These are phyloP conservation scores for Helobdella robusta DNA, from an alignment of 2,888 invertebrate species.

Conservation along the genomic window DNA sequence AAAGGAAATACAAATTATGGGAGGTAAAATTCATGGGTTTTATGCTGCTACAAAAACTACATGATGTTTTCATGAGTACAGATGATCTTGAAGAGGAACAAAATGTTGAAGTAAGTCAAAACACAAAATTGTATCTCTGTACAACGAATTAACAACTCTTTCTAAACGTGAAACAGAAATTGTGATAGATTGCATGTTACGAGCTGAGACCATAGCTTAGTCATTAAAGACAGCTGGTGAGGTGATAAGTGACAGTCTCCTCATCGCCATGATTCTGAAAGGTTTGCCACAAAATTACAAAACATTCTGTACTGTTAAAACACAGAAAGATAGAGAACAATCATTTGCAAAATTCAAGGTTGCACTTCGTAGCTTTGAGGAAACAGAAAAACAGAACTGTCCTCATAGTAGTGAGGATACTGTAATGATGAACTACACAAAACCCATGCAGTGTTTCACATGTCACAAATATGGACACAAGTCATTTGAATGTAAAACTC, in stretches of 20 bases:
- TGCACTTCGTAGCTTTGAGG: neutral
- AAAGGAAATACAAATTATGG: neutral
- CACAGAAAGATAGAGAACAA: too few species aligned
- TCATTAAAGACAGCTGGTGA: neutral
- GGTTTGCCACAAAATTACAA: too few species aligned
- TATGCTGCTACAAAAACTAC: neutral
- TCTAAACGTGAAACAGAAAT: neutral
- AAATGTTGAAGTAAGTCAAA: neutral
- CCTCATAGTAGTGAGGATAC: too few species aligned
- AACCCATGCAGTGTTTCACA: neutral
- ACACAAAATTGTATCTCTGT: neutral
- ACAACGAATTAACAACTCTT: neutral
- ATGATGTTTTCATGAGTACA: neutral
- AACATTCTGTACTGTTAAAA: too few species aligned
- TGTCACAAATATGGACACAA: neutral
- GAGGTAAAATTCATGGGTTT: neutral
- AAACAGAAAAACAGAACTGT: too few species aligned
- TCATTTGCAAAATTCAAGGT: conserved; percentile 2
- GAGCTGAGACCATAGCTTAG: neutral
- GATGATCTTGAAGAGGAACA: neutral
- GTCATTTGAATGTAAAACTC: neutral
- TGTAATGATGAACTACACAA: neutral
- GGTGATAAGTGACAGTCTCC: neutral
- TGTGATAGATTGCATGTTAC: neutral
- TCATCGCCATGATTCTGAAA: conserved; percentile 3